A percentile compares a stretch with the other conserved stretches of the same genome.
phyloP scores from a whole-genome alignment of 1,140 invertebrate species.

The Drosophila neocordata region DNA sequence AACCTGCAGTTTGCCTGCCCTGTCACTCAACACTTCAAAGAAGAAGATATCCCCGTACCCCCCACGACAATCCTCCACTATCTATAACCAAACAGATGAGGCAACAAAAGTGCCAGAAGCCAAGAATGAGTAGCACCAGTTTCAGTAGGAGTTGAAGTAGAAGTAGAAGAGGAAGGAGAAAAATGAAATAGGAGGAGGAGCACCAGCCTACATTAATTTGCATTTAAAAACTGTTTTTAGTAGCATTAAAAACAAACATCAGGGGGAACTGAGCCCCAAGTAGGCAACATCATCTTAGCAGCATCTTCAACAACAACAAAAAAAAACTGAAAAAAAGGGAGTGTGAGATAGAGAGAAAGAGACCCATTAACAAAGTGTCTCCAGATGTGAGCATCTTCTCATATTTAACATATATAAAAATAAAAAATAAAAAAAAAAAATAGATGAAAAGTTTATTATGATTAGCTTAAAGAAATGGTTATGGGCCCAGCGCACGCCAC shows the following conservation, averaged over 20 bases:
- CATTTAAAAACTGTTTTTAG: slow-evolving; percentile 80
- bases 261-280: slow-evolving; percentile 20
- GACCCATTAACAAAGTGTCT: slow-evolving; percentile 77
- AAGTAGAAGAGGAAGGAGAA: background rate
- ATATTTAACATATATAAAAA: slow-evolving; percentile 66
- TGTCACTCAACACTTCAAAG: slow-evolving; percentile 78
- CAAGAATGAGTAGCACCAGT: no score
- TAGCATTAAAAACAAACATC: slow-evolving; percentile 77
- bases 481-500: slow-evolving; percentile 71
- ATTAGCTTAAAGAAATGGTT: slow-evolving; percentile 77
- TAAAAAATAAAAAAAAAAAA: slow-evolving; percentile 41
- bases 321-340: slow-evolving; percentile 12
- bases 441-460: slow-evolving; percentile 81
- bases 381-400: slow-evolving; percentile 65
- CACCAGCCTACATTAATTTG: slow-evolving; percentile 72
- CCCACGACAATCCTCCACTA: no score
- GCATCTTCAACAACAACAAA: background rate
- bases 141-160: background rate
- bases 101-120: background rate
- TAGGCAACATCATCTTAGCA: slow-evolving; percentile 12
- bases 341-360: slow-evolving; percentile 23
- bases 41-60: slow-evolving; percentile 51
- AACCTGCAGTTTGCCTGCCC: slow-evolving; percentile 49
- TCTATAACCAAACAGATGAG: slow-evolving; percentile 9
- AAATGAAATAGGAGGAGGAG: background rate